Conservation (phyloP, 2,888 invertebrate species). For the Hyposoter didymator region DNA sequence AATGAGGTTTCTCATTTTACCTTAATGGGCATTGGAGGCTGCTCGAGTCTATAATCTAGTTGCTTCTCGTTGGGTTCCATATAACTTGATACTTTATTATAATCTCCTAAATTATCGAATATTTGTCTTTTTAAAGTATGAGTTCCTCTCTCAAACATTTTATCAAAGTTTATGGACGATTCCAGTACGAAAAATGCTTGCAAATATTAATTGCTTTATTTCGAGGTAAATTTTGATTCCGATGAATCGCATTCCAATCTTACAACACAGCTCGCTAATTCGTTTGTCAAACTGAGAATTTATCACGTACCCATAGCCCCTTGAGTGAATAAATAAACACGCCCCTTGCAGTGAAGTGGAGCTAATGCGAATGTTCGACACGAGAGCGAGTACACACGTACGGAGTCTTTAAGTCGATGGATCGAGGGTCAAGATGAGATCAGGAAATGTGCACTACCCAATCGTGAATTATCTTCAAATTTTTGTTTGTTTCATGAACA, state of each 20-base stretch:
- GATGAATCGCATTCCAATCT: conserved; percentile 11
- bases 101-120: neutral
- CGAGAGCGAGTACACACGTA: conserved; percentile 37
- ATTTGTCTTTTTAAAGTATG: neutral
- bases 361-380: conserved; percentile 40
- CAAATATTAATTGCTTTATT: neutral
- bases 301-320: conserved; percentile 1
- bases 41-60: conserved; percentile 36
- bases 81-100: conserved; percentile 31
- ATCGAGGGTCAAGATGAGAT: neutral
- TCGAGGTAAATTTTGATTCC: neutral
- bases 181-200: neutral
- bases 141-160: neutral
- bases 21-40: conserved; percentile 20
- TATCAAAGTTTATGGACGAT: neutral
- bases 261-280: neutral
- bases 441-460: conserved; percentile 16
- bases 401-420: conserved; percentile 18
- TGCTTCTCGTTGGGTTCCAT: neutral
- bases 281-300: conserved; percentile 29
- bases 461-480: conserved; percentile 4
- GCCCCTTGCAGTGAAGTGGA: neutral
- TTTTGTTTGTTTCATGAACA: neutral
- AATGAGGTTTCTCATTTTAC: conserved; percentile 49
- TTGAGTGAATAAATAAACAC: conserved; percentile 33